These are phyloP conservation scores for Spatulosminthurus flaviceps DNA, from an alignment of 2,888 invertebrate species.

Conservation along the genomic window DNA sequence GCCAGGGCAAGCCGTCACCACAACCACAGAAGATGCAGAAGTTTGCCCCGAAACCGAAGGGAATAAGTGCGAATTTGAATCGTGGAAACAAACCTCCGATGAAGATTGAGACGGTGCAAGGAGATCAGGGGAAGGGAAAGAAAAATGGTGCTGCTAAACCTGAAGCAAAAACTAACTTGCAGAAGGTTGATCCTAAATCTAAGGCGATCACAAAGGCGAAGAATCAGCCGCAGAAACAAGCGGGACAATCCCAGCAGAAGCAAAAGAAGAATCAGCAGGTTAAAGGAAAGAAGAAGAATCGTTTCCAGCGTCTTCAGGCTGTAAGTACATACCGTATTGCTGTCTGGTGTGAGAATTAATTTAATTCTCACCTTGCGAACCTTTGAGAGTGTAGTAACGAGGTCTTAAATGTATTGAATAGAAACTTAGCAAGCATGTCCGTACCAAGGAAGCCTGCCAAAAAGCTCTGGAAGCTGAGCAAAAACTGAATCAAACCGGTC, in stretches of 20 bases:
- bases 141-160: conserved; percentile 26
- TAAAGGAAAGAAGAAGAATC: conserved; percentile 49
- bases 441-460: conserved; percentile 54
- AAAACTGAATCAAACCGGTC: conserved; percentile 49
- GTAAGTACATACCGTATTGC: conserved; percentile 44
- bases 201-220: conserved; percentile 39
- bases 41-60: background rate
- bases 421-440: conserved; percentile 27
- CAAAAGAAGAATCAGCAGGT: conserved; percentile 38
- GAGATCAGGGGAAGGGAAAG: background rate
- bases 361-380: background rate
- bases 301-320: conserved; percentile 54
- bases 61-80: conserved; percentile 46
- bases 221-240: background rate
- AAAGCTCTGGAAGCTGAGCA: conserved; percentile 58
- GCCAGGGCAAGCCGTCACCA: background rate
- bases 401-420: too few species aligned
- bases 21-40: conserved; percentile 27
- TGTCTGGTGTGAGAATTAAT: background rate
- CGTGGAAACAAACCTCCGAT: conserved; percentile 29
- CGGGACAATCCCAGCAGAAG: conserved; percentile 43
- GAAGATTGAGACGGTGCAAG: conserved; percentile 38
- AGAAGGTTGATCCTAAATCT: conserved; percentile 42
- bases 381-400: too few species aligned
- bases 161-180: background rate